Evolutionary conservation across 2,113 vertebrate genomes (phyloP).

Genomic region (Plecturocebus donacophilus): DNA sequence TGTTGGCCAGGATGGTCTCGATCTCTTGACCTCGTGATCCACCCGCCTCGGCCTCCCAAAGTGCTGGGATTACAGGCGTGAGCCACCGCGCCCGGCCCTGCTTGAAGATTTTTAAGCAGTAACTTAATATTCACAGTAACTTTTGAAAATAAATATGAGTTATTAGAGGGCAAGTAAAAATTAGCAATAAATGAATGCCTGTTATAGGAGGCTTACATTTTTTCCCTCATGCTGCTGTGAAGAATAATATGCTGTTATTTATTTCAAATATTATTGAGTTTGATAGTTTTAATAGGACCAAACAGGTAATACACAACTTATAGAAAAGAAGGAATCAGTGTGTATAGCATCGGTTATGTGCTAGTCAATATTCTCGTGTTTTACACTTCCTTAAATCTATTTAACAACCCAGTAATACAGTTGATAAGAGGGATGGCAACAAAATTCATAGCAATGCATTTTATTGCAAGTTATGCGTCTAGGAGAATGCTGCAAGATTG

Average conservation of each 20-base stretch:
- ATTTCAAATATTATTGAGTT: conserved; percentile 34
- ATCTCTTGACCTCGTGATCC: no score
- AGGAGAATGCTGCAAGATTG: background rate
- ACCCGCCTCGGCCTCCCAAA: no score
- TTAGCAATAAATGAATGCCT: background rate
- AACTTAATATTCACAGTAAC: background rate
- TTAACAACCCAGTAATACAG: background rate
- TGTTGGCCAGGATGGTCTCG: no score
- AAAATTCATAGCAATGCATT: background rate
- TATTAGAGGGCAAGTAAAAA: background rate
- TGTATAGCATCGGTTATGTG: background rate
- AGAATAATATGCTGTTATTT: background rate
- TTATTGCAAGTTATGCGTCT: background rate
- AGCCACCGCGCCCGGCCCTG: no score
- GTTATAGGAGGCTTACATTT: background rate
- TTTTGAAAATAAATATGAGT: conserved; percentile 15
- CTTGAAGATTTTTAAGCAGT: background rate
- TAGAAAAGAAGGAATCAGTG: background rate
- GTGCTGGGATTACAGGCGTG: no score
- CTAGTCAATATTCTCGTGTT: background rate
- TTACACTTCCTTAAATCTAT: background rate
- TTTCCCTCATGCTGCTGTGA: background rate
- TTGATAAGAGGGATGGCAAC: background rate
- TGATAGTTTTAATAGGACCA: conserved; percentile 11
- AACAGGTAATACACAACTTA: background rate